Evolutionary conservation across 2,113 vertebrate species (phyloP).

Genomic region (Coreoperca whiteheadi): DNA sequence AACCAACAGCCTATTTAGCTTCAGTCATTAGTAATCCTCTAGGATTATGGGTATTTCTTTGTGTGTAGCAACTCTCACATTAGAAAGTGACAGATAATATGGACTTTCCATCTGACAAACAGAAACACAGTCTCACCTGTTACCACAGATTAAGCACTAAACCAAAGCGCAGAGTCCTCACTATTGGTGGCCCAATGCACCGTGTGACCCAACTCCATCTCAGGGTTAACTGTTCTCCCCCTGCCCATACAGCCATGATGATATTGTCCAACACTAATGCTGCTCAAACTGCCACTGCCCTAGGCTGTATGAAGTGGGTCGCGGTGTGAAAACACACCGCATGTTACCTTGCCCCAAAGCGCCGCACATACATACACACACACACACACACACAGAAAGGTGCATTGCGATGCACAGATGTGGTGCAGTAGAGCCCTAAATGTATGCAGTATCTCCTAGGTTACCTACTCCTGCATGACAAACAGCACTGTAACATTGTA

Average conservation of each 20-base stretch:
- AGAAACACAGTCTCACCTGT: neutral
- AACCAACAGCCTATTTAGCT: neutral
- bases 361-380: neutral
- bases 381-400: neutral
- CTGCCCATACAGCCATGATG: constrained; percentile 39
- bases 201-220: constrained; percentile 43
- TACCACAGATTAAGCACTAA: constrained; percentile 24
- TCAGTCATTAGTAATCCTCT: neutral
- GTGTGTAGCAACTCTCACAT: constrained; percentile 1
- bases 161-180: constrained; percentile 6
- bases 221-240: constrained; percentile 53
- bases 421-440: constrained; percentile 47
- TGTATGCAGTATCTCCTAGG: constrained; percentile 43
- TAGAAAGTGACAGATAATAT: constrained; percentile 6
- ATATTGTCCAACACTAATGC: constrained; percentile 62
- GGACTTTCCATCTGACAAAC: neutral
- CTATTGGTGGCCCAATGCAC: constrained; percentile 51
- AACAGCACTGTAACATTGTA: constrained; percentile 13
- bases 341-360: constrained; percentile 21
- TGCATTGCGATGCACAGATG: constrained; percentile 8
- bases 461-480: constrained; percentile 38
- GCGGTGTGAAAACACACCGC: constrained; percentile 55
- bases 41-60: constrained; percentile 23
- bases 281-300: constrained; percentile 50
- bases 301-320: constrained; percentile 20